These are phyloP conservation scores for Poecilia wingei DNA, from an alignment of 2,797 vertebrate species.

Conservation along the genomic window DNA sequence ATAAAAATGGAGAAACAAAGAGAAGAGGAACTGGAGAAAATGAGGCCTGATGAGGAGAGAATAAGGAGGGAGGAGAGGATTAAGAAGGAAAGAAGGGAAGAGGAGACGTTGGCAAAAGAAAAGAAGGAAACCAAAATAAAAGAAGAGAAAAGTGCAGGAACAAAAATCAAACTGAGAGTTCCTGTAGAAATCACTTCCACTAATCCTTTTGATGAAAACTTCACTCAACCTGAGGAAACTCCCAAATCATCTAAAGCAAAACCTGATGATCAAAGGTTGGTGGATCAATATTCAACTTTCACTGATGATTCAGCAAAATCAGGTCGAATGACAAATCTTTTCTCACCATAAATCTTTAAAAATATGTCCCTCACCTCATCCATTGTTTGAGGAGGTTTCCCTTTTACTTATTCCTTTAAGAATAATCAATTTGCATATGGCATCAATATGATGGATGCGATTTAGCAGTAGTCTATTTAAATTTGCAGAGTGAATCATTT, in stretches of 20 bases:
- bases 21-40: conserved; percentile 4
- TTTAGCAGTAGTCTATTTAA: not conserved
- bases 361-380: not conserved
- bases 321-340: not conserved
- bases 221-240: conserved; percentile 48
- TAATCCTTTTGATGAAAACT: conserved; percentile 64
- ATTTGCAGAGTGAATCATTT: not conserved
- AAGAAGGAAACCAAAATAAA: not conserved
- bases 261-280: conserved; percentile 87
- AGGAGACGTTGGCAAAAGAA: conserved; percentile 1
- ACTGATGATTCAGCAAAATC: not conserved
- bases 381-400: not conserved
- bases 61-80: not conserved
- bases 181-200: conserved; percentile 19
- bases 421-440: not conserved
- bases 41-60: not conserved
- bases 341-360: not conserved
- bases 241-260: conserved; percentile 64
- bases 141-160: conserved; percentile 5
- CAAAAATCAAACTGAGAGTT: conserved; percentile 10
- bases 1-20: not conserved
- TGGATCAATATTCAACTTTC: conserved; percentile 18
- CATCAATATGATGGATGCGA: not conserved
- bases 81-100: not conserved
- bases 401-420: not conserved